phyloP scores from a whole-genome alignment of 2,888 invertebrate species.

The Theodoxus fluviatilis region DNA sequence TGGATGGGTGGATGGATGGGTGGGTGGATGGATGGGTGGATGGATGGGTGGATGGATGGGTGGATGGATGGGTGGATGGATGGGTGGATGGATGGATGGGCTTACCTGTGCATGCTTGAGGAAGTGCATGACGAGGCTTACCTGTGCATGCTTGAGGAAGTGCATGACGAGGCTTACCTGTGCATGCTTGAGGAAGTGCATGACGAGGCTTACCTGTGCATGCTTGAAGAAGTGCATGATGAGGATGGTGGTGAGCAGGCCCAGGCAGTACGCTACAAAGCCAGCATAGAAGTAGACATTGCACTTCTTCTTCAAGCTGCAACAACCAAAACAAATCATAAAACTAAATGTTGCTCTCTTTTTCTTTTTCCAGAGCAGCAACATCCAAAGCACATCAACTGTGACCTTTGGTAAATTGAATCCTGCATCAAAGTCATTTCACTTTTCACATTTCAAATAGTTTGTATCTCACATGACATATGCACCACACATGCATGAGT shows the following conservation, averaged over 20 bases:
- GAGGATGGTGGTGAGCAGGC: slow-evolving; percentile 90
- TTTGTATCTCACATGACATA: no score
- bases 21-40: no score
- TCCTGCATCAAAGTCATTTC: no score
- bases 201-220: slow-evolving; percentile 72
- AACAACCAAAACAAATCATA: slow-evolving; percentile 31
- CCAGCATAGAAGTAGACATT: slow-evolving; percentile 80
- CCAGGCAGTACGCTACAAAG: slow-evolving; percentile 90
- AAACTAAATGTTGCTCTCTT: neutral
- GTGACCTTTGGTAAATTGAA: no score
- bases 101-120: slow-evolving; percentile 56
- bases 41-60: no score
- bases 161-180: slow-evolving; percentile 73
- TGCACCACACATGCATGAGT: no score
- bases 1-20: no score
- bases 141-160: slow-evolving; percentile 72
- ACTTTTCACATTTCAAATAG: no score
- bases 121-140: slow-evolving; percentile 97
- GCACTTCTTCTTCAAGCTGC: slow-evolving; percentile 58
- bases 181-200: slow-evolving; percentile 97
- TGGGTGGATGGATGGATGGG: no score
- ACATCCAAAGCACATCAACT: no score
- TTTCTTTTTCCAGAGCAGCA: neutral
- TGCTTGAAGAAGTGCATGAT: slow-evolving; percentile 99
- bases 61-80: no score